Evolutionary conservation across 2,113 vertebrate species (phyloP).

Genomic region (Pedionomus torquatus): DNA sequence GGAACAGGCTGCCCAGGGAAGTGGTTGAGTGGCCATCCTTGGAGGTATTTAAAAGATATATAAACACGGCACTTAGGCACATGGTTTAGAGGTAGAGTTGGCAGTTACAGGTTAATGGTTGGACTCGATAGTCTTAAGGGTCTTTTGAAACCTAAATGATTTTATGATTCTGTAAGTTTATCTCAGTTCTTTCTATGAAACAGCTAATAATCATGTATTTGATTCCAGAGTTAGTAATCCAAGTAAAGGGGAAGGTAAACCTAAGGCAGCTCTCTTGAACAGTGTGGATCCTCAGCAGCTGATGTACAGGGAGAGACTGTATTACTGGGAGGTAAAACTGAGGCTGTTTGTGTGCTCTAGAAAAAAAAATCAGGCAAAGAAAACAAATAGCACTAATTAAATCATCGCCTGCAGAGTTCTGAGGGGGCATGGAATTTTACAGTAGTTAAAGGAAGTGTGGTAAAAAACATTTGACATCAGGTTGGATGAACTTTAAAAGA

Average conservation of each 20-base stretch:
- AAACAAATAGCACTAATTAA: not conserved
- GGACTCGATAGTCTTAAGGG: fast-evolving
- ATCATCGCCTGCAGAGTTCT: not conserved
- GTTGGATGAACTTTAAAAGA: not conserved
- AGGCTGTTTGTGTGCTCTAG: not conserved
- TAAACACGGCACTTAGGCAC: not conserved
- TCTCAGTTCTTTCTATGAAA: not conserved
- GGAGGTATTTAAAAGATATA: fast-evolving
- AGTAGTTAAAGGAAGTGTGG: not conserved
- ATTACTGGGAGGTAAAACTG: not conserved
- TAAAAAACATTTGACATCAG: conserved; percentile 6
- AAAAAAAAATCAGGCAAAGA: not conserved
- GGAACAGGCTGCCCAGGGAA: not conserved
- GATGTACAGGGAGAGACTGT: not conserved
- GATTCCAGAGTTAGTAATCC: not conserved
- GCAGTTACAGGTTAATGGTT: not conserved
- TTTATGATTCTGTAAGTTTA: not conserved
- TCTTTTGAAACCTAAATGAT: not conserved
- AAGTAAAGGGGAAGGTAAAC: not conserved
- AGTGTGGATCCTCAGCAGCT: not conserved
- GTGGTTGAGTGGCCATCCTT: not conserved
- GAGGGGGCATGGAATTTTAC: conserved; percentile 8
- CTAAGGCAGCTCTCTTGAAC: not conserved
- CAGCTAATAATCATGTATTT: not conserved
- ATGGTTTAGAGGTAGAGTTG: not conserved